These are phyloP conservation scores for Ophion obscuratus DNA, from an alignment of 2,888 invertebrate species.

Conservation along the genomic window DNA sequence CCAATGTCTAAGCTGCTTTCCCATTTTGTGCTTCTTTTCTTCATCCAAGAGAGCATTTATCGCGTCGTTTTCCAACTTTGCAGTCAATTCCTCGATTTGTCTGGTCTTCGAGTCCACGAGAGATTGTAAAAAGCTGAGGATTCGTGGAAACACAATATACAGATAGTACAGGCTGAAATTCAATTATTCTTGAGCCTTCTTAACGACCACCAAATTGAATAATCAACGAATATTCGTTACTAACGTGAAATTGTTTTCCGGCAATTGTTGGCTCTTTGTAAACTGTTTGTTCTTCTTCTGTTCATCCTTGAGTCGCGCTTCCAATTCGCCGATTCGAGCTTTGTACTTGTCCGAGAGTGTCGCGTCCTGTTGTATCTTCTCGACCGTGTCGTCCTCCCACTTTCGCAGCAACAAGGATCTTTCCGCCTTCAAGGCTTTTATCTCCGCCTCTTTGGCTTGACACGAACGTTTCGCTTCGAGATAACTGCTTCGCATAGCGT, in stretches of 20 bases:
- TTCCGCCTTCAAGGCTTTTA: conserved; percentile 73
- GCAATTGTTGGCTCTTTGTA: conserved; percentile 40
- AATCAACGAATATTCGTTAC: conserved; percentile 12
- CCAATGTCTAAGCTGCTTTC: conserved; percentile 73
- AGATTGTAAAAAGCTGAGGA: conserved; percentile 75
- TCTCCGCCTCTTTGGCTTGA: conserved; percentile 72
- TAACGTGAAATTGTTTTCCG: conserved; percentile 57
- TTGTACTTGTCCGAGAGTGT: conserved; percentile 74
- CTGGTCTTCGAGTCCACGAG: conserved; percentile 72
- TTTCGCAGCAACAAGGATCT: conserved; percentile 69
- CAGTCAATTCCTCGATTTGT: conserved; percentile 73
- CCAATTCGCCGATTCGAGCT: conserved; percentile 73
- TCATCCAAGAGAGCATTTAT: conserved; percentile 73
- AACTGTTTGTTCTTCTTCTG: conserved; percentile 64
- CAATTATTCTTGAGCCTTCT: too few relatives aligned
- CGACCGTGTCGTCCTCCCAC: conserved; percentile 73
- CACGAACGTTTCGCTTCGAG: conserved; percentile 72
- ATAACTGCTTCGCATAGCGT: conserved; percentile 71
- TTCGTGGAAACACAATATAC: conserved; percentile 3
- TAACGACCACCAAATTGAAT: background rate
- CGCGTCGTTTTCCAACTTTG: conserved; percentile 74
- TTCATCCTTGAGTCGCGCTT: conserved; percentile 73
- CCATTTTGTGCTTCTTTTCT: conserved; percentile 70
- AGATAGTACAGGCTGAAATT: background rate
- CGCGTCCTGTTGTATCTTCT: conserved; percentile 70